Percentiles rank a stretch among this genome's conserved stretches.
phyloP scores from a whole-genome alignment of 2,797 vertebrate species.

The Hippocampus kuda region DNA sequence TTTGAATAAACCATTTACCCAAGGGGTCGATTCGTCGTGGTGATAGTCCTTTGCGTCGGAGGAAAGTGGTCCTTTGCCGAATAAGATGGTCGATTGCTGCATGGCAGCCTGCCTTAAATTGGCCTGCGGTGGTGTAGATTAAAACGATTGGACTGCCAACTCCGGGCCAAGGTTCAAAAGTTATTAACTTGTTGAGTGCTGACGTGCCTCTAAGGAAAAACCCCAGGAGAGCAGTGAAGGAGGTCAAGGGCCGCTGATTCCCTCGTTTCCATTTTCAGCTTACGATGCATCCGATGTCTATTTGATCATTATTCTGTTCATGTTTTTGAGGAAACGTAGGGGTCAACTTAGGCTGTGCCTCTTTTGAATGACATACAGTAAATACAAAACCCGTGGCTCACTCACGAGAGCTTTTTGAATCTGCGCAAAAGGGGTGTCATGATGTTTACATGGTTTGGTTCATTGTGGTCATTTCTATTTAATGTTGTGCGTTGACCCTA shows the following conservation, averaged over 20 bases:
- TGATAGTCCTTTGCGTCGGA: slow-evolving; percentile 8
- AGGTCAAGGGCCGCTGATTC: slow-evolving; percentile 33
- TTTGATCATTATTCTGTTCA: slow-evolving; percentile 18
- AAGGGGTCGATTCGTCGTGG: slow-evolving; percentile 11
- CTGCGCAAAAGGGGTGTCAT: too few species aligned
- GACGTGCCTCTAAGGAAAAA: slow-evolving; percentile 8
- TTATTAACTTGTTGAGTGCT: slow-evolving; percentile 46
- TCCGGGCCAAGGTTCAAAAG: slow-evolving; percentile 24
- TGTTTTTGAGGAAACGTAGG: neutral
- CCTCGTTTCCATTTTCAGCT: slow-evolving; percentile 7
- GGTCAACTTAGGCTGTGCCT: neutral
- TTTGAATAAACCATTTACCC: slow-evolving; percentile 28
- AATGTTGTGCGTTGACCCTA: too few species aligned
- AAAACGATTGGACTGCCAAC: slow-evolving; percentile 26
- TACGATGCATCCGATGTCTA: slow-evolving; percentile 14
- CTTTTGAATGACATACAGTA: neutral
- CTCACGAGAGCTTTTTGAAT: neutral
- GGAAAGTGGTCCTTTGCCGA: slow-evolving; percentile 3
- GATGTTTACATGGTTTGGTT: too few species aligned
- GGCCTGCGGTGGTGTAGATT: slow-evolving; percentile 21
- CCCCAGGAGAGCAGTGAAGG: slow-evolving; percentile 22
- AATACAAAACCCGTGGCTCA: neutral
- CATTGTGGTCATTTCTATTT: too few species aligned
- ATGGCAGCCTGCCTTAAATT: slow-evolving; percentile 24
- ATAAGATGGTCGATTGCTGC: slow-evolving; percentile 19